These are phyloP conservation scores for Bergia sp. DNA, from an alignment of 92 coral and sea anemone species.

Conservation along the genomic window DNA sequence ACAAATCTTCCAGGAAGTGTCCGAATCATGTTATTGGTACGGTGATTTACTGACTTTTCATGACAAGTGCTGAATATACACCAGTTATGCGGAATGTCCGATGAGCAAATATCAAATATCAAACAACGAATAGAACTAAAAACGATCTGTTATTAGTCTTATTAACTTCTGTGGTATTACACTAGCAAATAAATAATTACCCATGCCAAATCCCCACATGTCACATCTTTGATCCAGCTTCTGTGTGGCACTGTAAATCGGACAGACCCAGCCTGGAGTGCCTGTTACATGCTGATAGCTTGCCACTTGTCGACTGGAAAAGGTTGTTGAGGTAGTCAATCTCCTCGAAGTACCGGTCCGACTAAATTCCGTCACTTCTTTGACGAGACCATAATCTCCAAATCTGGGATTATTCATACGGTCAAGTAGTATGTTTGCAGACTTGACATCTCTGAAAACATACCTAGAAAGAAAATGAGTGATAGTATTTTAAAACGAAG, in stretches of 20 bases:
- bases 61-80: too few relatives aligned
- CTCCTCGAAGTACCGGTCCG: slow-evolving; percentile 20
- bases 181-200: neutral
- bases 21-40: too few relatives aligned
- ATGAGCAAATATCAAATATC: too few relatives aligned
- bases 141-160: neutral
- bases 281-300: slow-evolving; percentile 28
- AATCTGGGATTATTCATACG: slow-evolving; percentile 19
- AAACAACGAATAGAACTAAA: too few relatives aligned
- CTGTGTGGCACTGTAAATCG: slow-evolving; percentile 8
- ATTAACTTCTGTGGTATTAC: neutral
- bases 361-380: slow-evolving; percentile 21
- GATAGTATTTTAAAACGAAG: neutral
- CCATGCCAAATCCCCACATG: slow-evolving; percentile 43
- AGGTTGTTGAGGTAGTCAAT: neutral
- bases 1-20: too few relatives aligned
- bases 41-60: too few relatives aligned
- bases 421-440: slow-evolving; percentile 35
- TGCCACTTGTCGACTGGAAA: slow-evolving; percentile 10
- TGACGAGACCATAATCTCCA: slow-evolving; percentile 41
- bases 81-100: too few relatives aligned
- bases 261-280: slow-evolving; percentile 42
- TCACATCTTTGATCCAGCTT: slow-evolving; percentile 18
- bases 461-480: neutral
- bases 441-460: slow-evolving; percentile 32